These are phyloP conservation scores for Nothoprocta perdicaria DNA, from an alignment of 2,113 vertebrate species.

Conservation along the genomic window DNA sequence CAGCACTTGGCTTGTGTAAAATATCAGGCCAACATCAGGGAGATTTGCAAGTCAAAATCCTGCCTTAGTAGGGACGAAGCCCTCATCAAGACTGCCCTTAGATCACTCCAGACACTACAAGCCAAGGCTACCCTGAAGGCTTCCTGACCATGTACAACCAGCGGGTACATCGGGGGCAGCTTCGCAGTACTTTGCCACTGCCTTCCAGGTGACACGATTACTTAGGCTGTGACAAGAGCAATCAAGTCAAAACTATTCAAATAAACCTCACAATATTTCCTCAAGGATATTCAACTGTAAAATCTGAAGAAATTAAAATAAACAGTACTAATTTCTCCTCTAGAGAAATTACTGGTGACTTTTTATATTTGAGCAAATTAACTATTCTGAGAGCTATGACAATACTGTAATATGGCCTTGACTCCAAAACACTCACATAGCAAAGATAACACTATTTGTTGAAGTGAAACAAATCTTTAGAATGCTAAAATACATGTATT, in stretches of 20 bases:
- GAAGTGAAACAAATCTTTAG: neutral
- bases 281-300: neutral
- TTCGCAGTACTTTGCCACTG: rapidly evolving
- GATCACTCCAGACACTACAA: neutral
- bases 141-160: neutral
- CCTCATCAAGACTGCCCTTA: neutral
- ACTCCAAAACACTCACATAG: neutral
- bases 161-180: neutral
- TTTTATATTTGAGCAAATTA: neutral
- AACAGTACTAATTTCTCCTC: neutral
- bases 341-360: neutral
- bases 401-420: neutral
- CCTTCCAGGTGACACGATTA: neutral
- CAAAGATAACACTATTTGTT: neutral
- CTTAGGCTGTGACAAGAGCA: rapidly evolving
- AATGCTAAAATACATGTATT: neutral
- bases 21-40: neutral
- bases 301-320: neutral
- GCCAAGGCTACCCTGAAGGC: neutral
- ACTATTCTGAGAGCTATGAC: neutral
- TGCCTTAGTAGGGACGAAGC: neutral
- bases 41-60: neutral
- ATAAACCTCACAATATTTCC: neutral
- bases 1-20: neutral
- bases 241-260: neutral